Base-by-base conservation (phyloP, 2,113 vertebrate species). In the Alosa alosa region DNA sequence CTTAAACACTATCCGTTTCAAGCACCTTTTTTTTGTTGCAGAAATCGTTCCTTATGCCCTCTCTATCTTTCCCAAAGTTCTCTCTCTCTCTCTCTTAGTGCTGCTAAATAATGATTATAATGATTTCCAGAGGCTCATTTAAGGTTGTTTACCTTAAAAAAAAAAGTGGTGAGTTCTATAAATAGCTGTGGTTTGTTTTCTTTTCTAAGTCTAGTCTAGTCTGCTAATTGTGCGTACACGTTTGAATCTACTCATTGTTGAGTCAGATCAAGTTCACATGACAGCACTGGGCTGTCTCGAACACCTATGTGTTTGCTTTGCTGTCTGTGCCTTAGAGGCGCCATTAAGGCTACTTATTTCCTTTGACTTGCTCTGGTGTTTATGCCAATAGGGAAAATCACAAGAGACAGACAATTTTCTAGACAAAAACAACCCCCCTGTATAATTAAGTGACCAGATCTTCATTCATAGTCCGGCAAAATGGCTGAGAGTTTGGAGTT, bases 131-230 rank as follows among this genome's bases (percentile, higher is more conserved):
- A 72, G 25, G n/a, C 25, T 9, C n/a, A 72, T 72, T 72, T 72
- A 1, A 7, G 25, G 64, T 3, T 25, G 13, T 72, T 72, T 72
- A 72, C 64, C 64, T 72, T 10, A 72, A 72, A 72, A 72, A 72
- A 72, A 72, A 72, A 72, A 72, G 64, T 72, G 64, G 64, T 25
- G 64, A 72, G 64, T 13, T 31, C 64, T 72, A 72, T 72, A 72
- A 72, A 72, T 72, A 72, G 64, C 64, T 31, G 64, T 36, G 64
- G 64, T 72, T 72, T 72, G 64, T 72, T 72, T 72, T 72, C 64
- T 72, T 72, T 36, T 72, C 64, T 25, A 72, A 72, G 64, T 72
- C 64, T 31, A 13, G 64, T 72, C 64, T 36, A 72, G 64, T 36
- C 25, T 72, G 64, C 64, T 72, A 31, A 72, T 36, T 72, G 64